Evolutionary conservation across 2,888 invertebrate genomes (phyloP), one percentile per base, ranked within the genome.

Genomic region (Ischnura elegans): DNA sequence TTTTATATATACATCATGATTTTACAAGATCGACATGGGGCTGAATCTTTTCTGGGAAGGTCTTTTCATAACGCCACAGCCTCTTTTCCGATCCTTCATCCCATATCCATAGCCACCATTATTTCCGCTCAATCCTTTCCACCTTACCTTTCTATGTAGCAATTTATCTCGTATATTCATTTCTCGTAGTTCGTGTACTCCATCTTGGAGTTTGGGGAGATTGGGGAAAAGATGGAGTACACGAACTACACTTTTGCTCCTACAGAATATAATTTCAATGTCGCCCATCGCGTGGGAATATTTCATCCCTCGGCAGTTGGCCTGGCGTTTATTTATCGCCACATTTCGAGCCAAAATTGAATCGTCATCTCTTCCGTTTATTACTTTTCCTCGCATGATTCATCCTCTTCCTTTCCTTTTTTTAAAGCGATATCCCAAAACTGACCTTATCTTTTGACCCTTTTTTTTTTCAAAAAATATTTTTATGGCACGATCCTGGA

Each of bases 381-480:
- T 76, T 36, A 76, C 36, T 36, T 76, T 36, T n/a, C 76, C 36
- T 13, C 1, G 76, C 13, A 16, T 76, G 76, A 76, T 76, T 76
- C 76, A 76, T 76, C 0, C 13, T 2, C 36, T 76, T 36, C 36
- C 29, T 1, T 16, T 36, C 21, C 51, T 8, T 51, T 51, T 6
- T 51, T 51, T 61, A n/a, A n/a, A n/a, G n/a, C n/a, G n/a, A n/a
- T n/a, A n/a, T n/a, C n/a, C n/a, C n/a, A n/a, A 76, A 76, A 25
- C 76, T 76, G 8, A 29, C 36, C 36, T 76, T 13, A 2, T 76
- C 25, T 16, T 10, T 36, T 13, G 36, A 36, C 0, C 16, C 25
- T 76, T 76, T 76, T 76, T n/a, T 10, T 76, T n/a, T 61, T 61
- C n/a, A n/a, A n/a, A n/a, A n/a, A 61, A n/a, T n/a, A 61, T 61